Evolutionary conservation across 2,888 invertebrate genomes (phyloP).

Genomic region (Synanthedon andrenaeformis): DNA sequence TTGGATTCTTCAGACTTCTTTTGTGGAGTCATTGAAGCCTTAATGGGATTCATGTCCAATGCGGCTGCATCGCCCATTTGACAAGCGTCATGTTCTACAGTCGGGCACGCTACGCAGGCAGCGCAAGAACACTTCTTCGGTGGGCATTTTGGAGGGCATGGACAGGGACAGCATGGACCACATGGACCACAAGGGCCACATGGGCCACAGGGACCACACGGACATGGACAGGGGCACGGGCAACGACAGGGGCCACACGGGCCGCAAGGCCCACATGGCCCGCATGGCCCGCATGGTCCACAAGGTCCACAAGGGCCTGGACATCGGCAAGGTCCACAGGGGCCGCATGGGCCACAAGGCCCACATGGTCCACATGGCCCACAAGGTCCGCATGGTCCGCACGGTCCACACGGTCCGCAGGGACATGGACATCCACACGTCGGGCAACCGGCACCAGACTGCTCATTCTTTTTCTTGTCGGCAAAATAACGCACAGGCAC

Average conservation of each 20-base stretch:
- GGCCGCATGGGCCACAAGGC: constrained; percentile 20
- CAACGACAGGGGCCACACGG: constrained; percentile 17
- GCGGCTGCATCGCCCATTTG: no score
- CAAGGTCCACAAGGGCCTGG: constrained; percentile 9
- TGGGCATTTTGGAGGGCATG: constrained; percentile 13
- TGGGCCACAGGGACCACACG: constrained; percentile 20
- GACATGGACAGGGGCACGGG: constrained; percentile 19
- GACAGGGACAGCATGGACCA: constrained; percentile 12
- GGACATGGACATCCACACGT: constrained; percentile 18
- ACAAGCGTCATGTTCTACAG: constrained; percentile 1
- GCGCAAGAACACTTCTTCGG: constrained; percentile 17
- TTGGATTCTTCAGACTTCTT: no score
- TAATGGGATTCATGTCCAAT: no score
- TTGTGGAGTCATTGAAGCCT: no score
- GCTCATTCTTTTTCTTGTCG: constrained; percentile 27
- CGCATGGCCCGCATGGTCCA: constrained; percentile 19
- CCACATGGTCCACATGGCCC: constrained; percentile 19
- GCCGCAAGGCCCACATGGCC: constrained; percentile 18
- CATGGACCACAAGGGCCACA: constrained; percentile 15
- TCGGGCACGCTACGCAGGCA: constrained; percentile 16
- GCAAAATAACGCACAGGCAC: constrained; percentile 22
- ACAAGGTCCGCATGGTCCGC: constrained; percentile 18
- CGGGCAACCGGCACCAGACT: constrained; percentile 15
- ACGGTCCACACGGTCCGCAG: constrained; percentile 17
- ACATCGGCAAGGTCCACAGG: constrained; percentile 8